Evolutionary conservation across 2,797 vertebrate species (phyloP).

Genomic region (Decapterus maruadsi): DNA sequence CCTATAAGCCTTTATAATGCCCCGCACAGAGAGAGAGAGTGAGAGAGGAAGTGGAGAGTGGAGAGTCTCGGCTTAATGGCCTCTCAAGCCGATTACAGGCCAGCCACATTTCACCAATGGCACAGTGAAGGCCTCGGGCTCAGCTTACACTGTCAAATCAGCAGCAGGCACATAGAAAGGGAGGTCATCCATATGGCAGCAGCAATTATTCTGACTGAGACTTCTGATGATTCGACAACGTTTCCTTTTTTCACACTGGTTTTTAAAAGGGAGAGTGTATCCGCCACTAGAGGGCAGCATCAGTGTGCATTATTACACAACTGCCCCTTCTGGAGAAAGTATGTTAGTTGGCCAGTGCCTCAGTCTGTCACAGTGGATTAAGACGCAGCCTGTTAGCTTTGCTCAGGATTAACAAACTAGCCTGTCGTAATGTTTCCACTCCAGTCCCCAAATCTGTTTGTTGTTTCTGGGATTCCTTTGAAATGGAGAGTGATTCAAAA

Average conservation of each 20-base stretch:
- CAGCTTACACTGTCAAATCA: slow-evolving; percentile 5
- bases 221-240: neutral
- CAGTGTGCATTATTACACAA: slow-evolving; percentile 39
- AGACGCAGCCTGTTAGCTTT: neutral
- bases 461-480: neutral
- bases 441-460: neutral
- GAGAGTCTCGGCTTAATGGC: slow-evolving; percentile 70
- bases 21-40: slow-evolving; percentile 13
- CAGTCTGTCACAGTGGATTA: slow-evolving; percentile 39
- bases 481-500: too few relatives aligned
- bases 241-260: neutral
- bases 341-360: slow-evolving; percentile 46
- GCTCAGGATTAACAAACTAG: slow-evolving; percentile 31
- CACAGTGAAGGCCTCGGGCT: neutral
- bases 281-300: slow-evolving; percentile 65
- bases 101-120: slow-evolving; percentile 46
- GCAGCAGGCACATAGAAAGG: neutral
- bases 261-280: neutral
- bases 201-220: neutral
- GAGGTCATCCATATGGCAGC: neutral
- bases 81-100: slow-evolving; percentile 71
- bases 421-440: neutral
- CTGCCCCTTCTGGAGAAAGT: slow-evolving; percentile 18
- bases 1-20: slow-evolving; percentile 73
- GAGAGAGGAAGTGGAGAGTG: slow-evolving; percentile 31